Evolutionary conservation across 1,140 invertebrate genomes (phyloP), one percentile per base, ranked within the genome.

Genomic region (Pogonus chalceus): DNA sequence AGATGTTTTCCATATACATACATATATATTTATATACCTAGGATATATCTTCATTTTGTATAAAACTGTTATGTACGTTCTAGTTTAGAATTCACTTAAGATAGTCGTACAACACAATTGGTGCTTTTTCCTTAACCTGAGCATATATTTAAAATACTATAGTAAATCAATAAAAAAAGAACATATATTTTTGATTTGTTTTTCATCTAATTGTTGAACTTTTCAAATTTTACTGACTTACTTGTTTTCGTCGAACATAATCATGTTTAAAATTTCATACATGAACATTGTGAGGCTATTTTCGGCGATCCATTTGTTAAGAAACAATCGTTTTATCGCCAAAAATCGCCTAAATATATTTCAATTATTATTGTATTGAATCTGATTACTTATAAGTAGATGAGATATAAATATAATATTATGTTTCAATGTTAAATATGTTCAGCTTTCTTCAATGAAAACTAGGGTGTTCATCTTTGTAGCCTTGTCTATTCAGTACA

Each of bases 401-500:
- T 35, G 20, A 52, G 31, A 23, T 24, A 26, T 52, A 48, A 20
- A 7, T 23, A 47, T n/a, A 10, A 12, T 35, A 50, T 54, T 46
- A 49, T 56, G 56, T 58, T 43, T 66, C 48, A 58, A 60, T 65
- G 58, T 65, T 65, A 51, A 62, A 59, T 59, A 61, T n/a, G n/a
- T n/a, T n/a, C 59, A 60, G 58, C 64, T 66, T 69, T 69, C 65
- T 63, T 62, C 53, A 58, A 60, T 64, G 62, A 64, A 68, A 67
- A 64, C 60, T 68, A 67, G 60, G 58, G 66, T 68, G 66, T 68
- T 67, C 66, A 68, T 66, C 67, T 63, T 67, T 68, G 61, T 65
- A 66, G 65, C 62, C 62, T 66, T 66, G 66, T 68, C 64, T 59
- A 68, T 65, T 68, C 61, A 59, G 64, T 66, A 59, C 61, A 62